A percentile compares a stretch with the other conserved stretches of the same genome.
phyloP scores from a whole-genome alignment of 92 coral and sea anemone genomes.

The Zoanthus solanderi region DNA sequence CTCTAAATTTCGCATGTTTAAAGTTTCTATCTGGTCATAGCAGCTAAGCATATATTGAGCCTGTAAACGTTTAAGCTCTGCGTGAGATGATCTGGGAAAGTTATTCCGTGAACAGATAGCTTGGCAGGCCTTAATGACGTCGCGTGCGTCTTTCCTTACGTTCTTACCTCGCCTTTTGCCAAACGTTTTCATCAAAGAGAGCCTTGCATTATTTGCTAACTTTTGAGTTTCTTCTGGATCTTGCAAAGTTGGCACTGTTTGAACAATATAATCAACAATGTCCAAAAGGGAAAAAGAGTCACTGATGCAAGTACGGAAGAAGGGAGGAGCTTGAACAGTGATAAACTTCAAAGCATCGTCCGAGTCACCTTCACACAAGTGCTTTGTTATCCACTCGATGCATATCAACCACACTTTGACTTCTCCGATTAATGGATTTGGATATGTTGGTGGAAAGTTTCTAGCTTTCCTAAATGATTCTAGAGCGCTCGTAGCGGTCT shows the following conservation, averaged over 20 bases:
- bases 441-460: slow-evolving; percentile 84
- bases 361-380: slow-evolving; percentile 67
- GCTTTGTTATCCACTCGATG: slow-evolving; percentile 79
- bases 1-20: slow-evolving; percentile 47
- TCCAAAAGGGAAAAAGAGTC: slow-evolving; percentile 82
- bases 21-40: slow-evolving; percentile 57
- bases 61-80: slow-evolving; percentile 77
- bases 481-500: slow-evolving; percentile 63
- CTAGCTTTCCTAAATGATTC: slow-evolving; percentile 68
- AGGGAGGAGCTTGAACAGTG: slow-evolving; percentile 66
- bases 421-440: slow-evolving; percentile 83
- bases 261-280: slow-evolving; percentile 73
- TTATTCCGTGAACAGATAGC: slow-evolving; percentile 64
- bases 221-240: slow-evolving; percentile 80
- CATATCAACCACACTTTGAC: slow-evolving; percentile 88
- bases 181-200: slow-evolving; percentile 66
- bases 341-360: slow-evolving; percentile 69
- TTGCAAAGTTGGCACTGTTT: slow-evolving; percentile 53
- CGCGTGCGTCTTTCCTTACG: slow-evolving; percentile 58
- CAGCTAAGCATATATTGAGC: slow-evolving; percentile 71
- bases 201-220: slow-evolving; percentile 61
- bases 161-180: slow-evolving; percentile 26
- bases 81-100: slow-evolving; percentile 67
- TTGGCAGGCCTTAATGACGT: slow-evolving; percentile 68
- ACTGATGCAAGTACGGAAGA: slow-evolving; percentile 82